Conservation (phyloP, 2,888 invertebrate species). For the Physocephala rufipes region DNA sequence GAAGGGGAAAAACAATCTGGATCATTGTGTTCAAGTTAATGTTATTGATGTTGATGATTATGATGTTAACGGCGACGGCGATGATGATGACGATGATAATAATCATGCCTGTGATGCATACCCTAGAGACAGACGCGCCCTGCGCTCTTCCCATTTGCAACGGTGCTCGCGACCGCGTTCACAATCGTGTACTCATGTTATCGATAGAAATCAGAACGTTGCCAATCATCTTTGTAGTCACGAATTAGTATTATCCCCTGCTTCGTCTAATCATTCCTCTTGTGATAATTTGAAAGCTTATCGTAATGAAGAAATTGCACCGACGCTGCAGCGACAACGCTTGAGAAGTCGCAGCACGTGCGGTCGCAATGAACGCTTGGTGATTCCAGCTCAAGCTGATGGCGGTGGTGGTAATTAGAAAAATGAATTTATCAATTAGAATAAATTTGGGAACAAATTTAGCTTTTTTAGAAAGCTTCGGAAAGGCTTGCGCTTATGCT, state of each 20-base stretch:
- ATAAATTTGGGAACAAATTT: constrained; percentile 1
- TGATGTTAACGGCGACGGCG: constrained; percentile 39
- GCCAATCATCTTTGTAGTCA: constrained; percentile 38
- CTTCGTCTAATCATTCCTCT: constrained; percentile 57
- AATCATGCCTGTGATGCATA: constrained; percentile 39
- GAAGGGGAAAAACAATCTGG: too few relatives aligned
- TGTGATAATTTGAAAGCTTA: constrained; percentile 56
- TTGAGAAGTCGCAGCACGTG: constrained; percentile 47
- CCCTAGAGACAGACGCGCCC: constrained; percentile 27
- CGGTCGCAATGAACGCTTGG: constrained; percentile 43
- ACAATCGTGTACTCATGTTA: constrained; percentile 54
- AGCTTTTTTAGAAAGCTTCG: constrained; percentile 1
- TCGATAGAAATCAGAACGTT: constrained; percentile 49
- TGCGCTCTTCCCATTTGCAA: constrained; percentile 41
- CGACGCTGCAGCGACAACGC: constrained; percentile 37
- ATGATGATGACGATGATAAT: constrained; percentile 41
- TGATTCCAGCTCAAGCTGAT: constrained; percentile 10
- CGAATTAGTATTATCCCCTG: constrained; percentile 38
- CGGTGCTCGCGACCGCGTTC: constrained; percentile 51
- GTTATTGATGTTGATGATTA: constrained; percentile 16
- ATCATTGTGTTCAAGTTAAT: constrained; percentile 28
- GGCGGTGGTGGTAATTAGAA: constrained; percentile 32
- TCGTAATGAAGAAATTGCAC: constrained; percentile 44
- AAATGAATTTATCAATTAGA: constrained; percentile 26
- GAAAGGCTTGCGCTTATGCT: constrained; percentile 8